Percentiles rank a stretch among this genome's conserved stretches.
Evolutionary conservation across 2,888 invertebrate species (phyloP).

Genomic region (Choristoneura rosaceana): DNA sequence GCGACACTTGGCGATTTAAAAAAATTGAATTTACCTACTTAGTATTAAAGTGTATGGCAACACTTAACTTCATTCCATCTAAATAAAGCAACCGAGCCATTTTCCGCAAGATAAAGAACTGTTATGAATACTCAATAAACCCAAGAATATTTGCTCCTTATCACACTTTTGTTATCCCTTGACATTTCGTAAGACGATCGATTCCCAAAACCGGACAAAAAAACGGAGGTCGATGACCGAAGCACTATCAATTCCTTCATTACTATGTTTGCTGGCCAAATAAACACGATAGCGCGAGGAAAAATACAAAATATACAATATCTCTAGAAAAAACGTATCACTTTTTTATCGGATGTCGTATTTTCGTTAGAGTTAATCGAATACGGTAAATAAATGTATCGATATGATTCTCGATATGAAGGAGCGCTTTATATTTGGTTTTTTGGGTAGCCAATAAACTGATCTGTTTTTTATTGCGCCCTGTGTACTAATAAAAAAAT

Average conservation of each 20-base stretch:
- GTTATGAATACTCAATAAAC: constrained; percentile 26
- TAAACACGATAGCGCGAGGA: constrained; percentile 75
- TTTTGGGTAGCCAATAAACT: constrained; percentile 57
- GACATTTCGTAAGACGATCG: constrained; percentile 39
- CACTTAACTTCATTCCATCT: no score
- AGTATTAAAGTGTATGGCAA: no score
- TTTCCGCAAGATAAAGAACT: constrained; percentile 21
- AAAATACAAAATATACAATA: constrained; percentile 68
- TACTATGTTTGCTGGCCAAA: constrained; percentile 71
- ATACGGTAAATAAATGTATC: constrained; percentile 70
- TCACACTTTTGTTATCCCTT: constrained; percentile 32
- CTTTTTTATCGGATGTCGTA: constrained; percentile 74
- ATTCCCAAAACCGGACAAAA: constrained; percentile 46
- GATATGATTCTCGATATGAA: constrained; percentile 68
- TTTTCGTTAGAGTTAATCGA: constrained; percentile 77
- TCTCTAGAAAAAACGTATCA: constrained; percentile 71
- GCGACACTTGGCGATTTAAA: no score
- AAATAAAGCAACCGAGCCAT: not conserved
- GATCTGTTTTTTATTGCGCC: constrained; percentile 38
- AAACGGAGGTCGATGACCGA: constrained; percentile 61
- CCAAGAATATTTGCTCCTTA: constrained; percentile 30
- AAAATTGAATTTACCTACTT: no score
- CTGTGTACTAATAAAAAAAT: constrained; percentile 5
- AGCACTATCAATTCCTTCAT: constrained; percentile 76
- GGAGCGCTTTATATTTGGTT: constrained; percentile 59